Base-by-base conservation (phyloP, 2,797 vertebrate species). In the Anguilla megastoma region DNA sequence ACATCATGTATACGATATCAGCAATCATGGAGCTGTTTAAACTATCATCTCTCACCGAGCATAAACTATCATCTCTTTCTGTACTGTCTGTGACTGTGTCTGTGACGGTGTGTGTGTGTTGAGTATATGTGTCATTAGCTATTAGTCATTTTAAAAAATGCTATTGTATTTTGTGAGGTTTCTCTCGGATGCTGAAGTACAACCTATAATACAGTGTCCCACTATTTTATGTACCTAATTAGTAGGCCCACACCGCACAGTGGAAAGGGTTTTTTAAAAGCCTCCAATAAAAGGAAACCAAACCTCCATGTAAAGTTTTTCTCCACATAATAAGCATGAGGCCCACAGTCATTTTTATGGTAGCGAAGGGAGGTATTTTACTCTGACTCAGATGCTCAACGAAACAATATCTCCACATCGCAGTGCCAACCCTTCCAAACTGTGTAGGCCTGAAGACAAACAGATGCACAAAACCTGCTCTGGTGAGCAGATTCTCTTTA, bases 161-260 rank as follows among this genome's bases (percentile, higher is more conserved):
- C 24, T 74, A 33, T 12, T 74, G 10, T n/a, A 74, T 33, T 74
- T 74, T 66, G 36, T n/a, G n/a, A 74, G 63, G 69, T 33, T 33
- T 18, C 69, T 74, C 69, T 14, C 10, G 69, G n/a, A 33, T 1
- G 3, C 69, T 74, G 69, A 74, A 30, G 69, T 2, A 10, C 69
- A 74, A 3, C 30, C 5, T 30, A 74, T 33, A 74, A 56, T 33
- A 74, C n/a, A 12, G 9, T 14, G n/a, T 74, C n/a, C 30, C 30
- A 74, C 69, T 33, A 74, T 74, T 74, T 74, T 74, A 74, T 74
- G 69, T 14, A 30, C 69, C 30, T 74, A n/a, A 74, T n/a, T 6
- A 74, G n/a, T 74, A 33, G n/a, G 69, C 69, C 69, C 21, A 30
- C 69, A 74, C n/a, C n/a, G 10, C n/a, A 33, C 30, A 33, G n/a